A percentile compares a stretch with the other conserved stretches of the same genome.
phyloP scores from a whole-genome alignment of 2,888 invertebrate species.

The Pilophorus perplexus region DNA sequence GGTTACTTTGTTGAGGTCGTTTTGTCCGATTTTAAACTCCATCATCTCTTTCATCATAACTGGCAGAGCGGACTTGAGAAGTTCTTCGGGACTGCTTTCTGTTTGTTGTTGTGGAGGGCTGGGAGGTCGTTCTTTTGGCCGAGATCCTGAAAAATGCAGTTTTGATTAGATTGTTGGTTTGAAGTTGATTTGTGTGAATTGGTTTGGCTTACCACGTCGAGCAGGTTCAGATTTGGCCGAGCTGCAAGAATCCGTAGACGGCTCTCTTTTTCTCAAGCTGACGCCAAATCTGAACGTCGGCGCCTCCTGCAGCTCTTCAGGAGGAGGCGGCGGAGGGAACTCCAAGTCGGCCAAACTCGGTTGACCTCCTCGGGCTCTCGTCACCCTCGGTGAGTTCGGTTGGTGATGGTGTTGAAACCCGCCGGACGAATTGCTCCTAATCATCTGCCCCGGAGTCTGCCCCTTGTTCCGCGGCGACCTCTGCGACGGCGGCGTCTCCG shows the following conservation, averaged over 20 bases:
- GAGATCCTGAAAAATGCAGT: conserved; percentile 25
- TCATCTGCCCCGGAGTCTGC: conserved; percentile 72
- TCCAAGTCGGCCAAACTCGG: conserved; percentile 78
- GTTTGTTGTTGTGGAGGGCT: conserved; percentile 47
- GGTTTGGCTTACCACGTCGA: conserved; percentile 42
- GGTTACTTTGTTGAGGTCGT: conserved; percentile 16
- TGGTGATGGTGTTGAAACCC: conserved; percentile 58
- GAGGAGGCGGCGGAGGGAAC: conserved; percentile 85
- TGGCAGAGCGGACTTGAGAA: conserved; percentile 56
- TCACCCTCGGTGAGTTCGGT: conserved; percentile 57
- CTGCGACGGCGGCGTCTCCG: conserved; percentile 49
- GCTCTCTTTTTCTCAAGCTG: conserved; percentile 65
- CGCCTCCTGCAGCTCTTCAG: conserved; percentile 56
- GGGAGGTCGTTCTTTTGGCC: conserved; percentile 48
- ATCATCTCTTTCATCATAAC: conserved; percentile 60
- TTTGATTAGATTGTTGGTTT: conserved; percentile 40
- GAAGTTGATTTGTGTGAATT: conserved; percentile 56
- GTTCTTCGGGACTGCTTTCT: conserved; percentile 46
- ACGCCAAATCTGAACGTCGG: conserved; percentile 58
- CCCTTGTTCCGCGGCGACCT: conserved; percentile 43
- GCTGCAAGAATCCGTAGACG: conserved; percentile 60
- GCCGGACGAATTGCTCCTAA: conserved; percentile 82
- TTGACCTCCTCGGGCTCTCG: conserved; percentile 58
- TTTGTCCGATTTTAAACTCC: conserved; percentile 44
- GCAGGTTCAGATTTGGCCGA: conserved; percentile 55